These are phyloP conservation scores for Parambassis ranga DNA, from an alignment of 2,797 vertebrate genomes.

Conservation along the genomic window DNA sequence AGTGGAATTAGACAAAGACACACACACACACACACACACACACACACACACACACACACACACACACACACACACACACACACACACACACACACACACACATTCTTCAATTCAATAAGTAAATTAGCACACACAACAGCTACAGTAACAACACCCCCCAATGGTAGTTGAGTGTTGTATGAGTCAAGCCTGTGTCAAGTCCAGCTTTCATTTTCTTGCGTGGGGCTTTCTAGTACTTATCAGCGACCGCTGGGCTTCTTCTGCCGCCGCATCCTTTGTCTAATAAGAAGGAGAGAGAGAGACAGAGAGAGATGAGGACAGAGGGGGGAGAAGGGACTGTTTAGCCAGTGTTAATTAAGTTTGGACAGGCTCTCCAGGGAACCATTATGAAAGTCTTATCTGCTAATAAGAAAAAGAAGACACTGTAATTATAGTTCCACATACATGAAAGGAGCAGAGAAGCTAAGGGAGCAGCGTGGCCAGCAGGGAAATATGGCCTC, in stretches of 20 bases:
- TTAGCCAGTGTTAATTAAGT: slow-evolving; percentile 68
- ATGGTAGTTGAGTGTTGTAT: slow-evolving; percentile 10
- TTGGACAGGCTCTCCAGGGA: slow-evolving; percentile 65
- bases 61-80: not conserved
- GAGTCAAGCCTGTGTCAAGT: slow-evolving; percentile 31
- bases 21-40: not conserved
- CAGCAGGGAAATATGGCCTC: not conserved
- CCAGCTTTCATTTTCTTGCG: slow-evolving; percentile 33
- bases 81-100: not conserved
- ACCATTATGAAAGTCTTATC: slow-evolving; percentile 70
- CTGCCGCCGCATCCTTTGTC: slow-evolving; percentile 9
- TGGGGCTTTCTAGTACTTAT: slow-evolving; percentile 6
- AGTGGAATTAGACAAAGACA: slow-evolving; percentile 39
- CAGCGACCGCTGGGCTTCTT: not conserved
- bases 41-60: not conserved
- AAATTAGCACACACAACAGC: slow-evolving; percentile 24
- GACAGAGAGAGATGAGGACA: not conserved
- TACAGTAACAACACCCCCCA: not conserved
- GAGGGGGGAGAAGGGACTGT: slow-evolving; percentile 27
- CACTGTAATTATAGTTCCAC: slow-evolving; percentile 75
- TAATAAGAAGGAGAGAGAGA: slow-evolving; percentile 3
- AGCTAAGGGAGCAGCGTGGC: not conserved
- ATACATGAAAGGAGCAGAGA: slow-evolving; percentile 16
- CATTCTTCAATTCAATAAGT: not conserved
- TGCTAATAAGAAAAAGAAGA: slow-evolving; percentile 72